Evolutionary conservation across 1,140 invertebrate species (phyloP).

Genomic region (Drosophila saltans): DNA sequence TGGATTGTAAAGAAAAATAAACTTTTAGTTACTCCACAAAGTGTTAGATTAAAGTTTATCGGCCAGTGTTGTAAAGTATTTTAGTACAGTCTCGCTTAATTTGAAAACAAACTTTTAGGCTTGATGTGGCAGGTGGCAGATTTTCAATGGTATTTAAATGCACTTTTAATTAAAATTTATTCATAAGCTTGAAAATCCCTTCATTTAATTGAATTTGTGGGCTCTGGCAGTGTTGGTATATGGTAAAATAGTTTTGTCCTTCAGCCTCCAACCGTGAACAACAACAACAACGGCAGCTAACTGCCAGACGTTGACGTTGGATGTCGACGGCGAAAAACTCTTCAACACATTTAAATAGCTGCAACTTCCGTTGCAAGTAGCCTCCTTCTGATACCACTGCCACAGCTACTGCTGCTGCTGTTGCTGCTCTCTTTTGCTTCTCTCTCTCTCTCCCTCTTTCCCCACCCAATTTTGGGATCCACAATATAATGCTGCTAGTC

Average conservation of each 20-base stretch:
- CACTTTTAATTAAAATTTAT: slow-evolving; percentile 65
- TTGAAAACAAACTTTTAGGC: background rate
- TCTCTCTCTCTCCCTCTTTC: background rate
- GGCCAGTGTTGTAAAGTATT: background rate
- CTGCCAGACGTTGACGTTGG: background rate
- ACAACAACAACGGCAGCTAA: slow-evolving; percentile 23
- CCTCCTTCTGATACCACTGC: slow-evolving; percentile 21
- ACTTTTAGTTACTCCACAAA: background rate
- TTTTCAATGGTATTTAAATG: slow-evolving; percentile 45
- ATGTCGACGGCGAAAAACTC: slow-evolving; percentile 26
- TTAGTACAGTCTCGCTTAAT: background rate
- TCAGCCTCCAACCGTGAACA: slow-evolving; percentile 39
- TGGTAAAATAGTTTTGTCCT: slow-evolving; percentile 17
- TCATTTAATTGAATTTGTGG: slow-evolving; percentile 54
- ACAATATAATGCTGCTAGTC: slow-evolving; percentile 43
- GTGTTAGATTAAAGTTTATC: slow-evolving; percentile 4
- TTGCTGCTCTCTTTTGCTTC: background rate
- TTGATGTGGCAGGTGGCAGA: slow-evolving; percentile 29
- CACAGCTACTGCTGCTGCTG: background rate
- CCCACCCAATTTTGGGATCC: slow-evolving; percentile 7
- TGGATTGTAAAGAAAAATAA: slow-evolving; percentile 15
- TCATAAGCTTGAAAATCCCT: slow-evolving; percentile 43
- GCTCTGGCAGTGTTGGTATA: background rate
- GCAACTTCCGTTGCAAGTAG: slow-evolving; percentile 71
- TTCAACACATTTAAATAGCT: slow-evolving; percentile 76